Evolutionary conservation across 2,797 vertebrate genomes (phyloP).

Genomic region (Liasis olivaceus): DNA sequence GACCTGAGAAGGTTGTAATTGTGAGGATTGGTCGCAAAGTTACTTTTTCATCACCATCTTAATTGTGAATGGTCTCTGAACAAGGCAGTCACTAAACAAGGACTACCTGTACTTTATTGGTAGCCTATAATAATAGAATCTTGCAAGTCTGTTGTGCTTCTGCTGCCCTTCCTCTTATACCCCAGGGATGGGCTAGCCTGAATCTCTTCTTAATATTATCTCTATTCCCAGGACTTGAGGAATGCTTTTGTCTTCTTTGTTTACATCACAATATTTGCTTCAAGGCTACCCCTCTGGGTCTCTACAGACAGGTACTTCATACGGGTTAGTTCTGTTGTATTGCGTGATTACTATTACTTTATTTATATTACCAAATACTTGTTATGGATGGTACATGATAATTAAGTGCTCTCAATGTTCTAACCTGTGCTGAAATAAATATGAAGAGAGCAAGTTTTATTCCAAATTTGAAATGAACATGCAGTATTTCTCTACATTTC

Average conservation of each 20-base stretch:
- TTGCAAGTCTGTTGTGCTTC: too few relatives aligned
- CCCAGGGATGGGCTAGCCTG: neutral
- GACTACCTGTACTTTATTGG: neutral
- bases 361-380: neutral
- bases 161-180: too few relatives aligned
- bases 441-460: neutral
- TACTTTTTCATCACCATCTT: neutral
- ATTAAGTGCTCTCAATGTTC: neutral
- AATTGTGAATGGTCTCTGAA: neutral
- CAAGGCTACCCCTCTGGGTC: neutral
- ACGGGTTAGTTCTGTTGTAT: neutral
- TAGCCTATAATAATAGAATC: neutral
- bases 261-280: neutral
- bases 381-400: neutral
- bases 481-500: neutral
- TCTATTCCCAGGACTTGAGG: neutral
- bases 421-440: neutral
- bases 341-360: neutral
- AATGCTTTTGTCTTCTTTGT: neutral
- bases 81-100: neutral
- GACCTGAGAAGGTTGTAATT: neutral
- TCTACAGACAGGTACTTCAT: neutral
- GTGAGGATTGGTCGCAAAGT: neutral
- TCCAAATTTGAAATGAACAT: neutral
- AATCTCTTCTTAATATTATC: neutral